Percentiles rank a stretch among this genome's conserved stretches.
These are phyloP conservation scores for Clistopyga incitator DNA, from an alignment of 2,888 invertebrate species.

Conservation along the genomic window DNA sequence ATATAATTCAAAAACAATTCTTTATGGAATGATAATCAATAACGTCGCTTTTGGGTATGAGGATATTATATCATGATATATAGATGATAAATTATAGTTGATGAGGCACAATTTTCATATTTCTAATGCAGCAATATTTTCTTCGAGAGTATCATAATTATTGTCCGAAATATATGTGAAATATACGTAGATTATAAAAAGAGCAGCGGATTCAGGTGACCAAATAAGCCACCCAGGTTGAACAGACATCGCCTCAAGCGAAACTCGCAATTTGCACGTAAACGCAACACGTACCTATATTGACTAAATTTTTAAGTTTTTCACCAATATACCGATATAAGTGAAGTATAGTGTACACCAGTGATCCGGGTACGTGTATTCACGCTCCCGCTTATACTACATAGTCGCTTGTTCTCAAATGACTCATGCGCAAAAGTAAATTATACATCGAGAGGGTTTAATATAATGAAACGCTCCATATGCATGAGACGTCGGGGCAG, in stretches of 20 bases:
- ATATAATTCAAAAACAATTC: too few species aligned
- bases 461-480: constrained; percentile 89
- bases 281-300: constrained; percentile 23
- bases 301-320: constrained; percentile 54
- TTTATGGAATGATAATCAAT: too few species aligned
- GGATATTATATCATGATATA: too few species aligned
- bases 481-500: constrained; percentile 85
- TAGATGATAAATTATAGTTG: too few species aligned
- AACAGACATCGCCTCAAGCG: constrained; percentile 34
- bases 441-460: constrained; percentile 89
- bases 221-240: constrained; percentile 53
- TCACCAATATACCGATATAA: constrained; percentile 30
- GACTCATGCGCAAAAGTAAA: constrained; percentile 88
- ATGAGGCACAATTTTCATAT: too few species aligned
- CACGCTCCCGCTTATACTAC: constrained; percentile 43
- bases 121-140: not conserved
- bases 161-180: not conserved
- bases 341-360: constrained; percentile 10
- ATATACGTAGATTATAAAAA: not conserved
- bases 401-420: constrained; percentile 84
- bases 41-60: too few species aligned
- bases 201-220: constrained; percentile 14
- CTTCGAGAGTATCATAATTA: not conserved
- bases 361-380: constrained; percentile 31
- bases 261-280: constrained; percentile 41